A percentile compares a stretch with the other conserved stretches of the same genome.
phyloP scores from a whole-genome alignment of 1,140 invertebrate genomes.

The Paraescarpia echinospica region DNA sequence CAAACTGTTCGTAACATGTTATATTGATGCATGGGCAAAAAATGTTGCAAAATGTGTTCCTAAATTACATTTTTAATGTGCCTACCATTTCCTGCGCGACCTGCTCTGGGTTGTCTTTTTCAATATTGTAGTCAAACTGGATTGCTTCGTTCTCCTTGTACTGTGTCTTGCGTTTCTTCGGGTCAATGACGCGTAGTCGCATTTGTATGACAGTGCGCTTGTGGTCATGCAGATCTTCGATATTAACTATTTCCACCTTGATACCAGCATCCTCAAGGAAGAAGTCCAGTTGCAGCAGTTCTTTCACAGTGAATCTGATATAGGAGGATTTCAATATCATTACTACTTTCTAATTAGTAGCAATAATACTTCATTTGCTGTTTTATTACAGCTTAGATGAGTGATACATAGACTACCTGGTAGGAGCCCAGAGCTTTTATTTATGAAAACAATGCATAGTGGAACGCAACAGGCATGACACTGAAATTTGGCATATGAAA shows the following conservation, averaged over 20 bases:
- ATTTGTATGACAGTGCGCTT: constrained; percentile 70
- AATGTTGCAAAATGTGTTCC: no score
- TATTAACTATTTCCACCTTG: constrained; percentile 87
- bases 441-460: no score
- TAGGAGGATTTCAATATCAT: background rate
- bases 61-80: background rate
- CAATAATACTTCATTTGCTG: background rate
- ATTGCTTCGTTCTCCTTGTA: constrained; percentile 99
- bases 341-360: background rate
- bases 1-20: no score
- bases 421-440: no score
- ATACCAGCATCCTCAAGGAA: constrained; percentile 95
- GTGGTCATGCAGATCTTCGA: constrained; percentile 61
- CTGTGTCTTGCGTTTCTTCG: constrained; percentile 91
- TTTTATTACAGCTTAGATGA: background rate
- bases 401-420: background rate
- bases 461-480: no score
- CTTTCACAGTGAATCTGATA: constrained; percentile 84
- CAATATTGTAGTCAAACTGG: constrained; percentile 97
- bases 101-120: constrained; percentile 88
- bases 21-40: no score
- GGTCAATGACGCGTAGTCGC: constrained; percentile 89
- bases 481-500: no score
- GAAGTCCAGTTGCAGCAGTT: constrained; percentile 93
- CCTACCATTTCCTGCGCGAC: constrained; percentile 92